A percentile compares a stretch with the other conserved stretches of the same genome.
phyloP scores from a whole-genome alignment of 2,888 invertebrate species.

The Brachypalpus laphriformis region DNA sequence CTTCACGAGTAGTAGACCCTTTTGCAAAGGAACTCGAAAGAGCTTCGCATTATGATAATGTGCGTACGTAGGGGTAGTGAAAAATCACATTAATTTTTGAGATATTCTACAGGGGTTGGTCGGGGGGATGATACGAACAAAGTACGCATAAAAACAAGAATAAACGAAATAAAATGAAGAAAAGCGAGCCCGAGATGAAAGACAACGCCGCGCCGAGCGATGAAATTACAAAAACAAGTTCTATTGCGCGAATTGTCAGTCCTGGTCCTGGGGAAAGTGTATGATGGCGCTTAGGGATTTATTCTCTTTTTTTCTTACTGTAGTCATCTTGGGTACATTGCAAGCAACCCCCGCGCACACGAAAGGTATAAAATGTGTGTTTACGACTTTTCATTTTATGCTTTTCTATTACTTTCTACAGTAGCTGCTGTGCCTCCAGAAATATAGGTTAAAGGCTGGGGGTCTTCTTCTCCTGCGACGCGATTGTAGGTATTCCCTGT shows the following conservation, averaged over 20 bases:
- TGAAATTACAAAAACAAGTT: constrained; percentile 68
- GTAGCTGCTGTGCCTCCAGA: constrained; percentile 38
- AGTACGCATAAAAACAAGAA: constrained; percentile 70
- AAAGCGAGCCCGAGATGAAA: constrained; percentile 53
- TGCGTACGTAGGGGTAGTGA: constrained; percentile 70
- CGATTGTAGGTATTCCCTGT: constrained; percentile 39
- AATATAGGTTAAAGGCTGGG: constrained; percentile 1
- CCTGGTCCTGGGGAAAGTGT: constrained; percentile 70
- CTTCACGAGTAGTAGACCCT: neutral
- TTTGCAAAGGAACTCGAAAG: constrained; percentile 13
- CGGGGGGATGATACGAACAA: constrained; percentile 53
- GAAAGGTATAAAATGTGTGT: constrained; percentile 71
- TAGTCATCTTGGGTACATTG: constrained; percentile 30
- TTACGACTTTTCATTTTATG: constrained; percentile 73
- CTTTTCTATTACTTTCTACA: constrained; percentile 69
- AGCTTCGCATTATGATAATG: constrained; percentile 63
- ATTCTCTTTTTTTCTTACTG: constrained; percentile 45
- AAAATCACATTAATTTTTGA: constrained; percentile 73
- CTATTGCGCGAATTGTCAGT: constrained; percentile 41
- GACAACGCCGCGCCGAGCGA: constrained; percentile 40
- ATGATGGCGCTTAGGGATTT: constrained; percentile 70
- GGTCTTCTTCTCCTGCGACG: neutral
- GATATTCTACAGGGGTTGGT: constrained; percentile 69
- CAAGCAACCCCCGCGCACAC: constrained; percentile 16
- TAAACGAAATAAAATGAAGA: constrained; percentile 72